These are phyloP conservation scores for Coregonus suidteri DNA, from an alignment of 2,797 vertebrate genomes.

Conservation along the genomic window DNA sequence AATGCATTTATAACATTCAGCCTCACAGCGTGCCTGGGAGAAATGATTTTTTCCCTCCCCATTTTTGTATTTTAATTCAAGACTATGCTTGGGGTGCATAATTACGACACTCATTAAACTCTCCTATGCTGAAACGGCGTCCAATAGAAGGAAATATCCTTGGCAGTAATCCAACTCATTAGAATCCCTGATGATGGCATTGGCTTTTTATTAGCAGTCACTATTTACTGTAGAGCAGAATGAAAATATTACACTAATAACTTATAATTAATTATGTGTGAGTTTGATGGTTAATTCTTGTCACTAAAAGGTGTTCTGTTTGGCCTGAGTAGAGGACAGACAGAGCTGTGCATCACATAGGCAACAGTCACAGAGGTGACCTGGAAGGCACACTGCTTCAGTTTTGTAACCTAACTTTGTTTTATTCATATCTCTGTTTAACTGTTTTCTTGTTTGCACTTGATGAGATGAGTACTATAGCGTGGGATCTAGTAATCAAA, in stretches of 20 bases:
- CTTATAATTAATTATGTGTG: constrained; percentile 51
- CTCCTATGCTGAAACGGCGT: constrained; percentile 59
- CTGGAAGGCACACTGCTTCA: constrained; percentile 42
- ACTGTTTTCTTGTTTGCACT: not conserved
- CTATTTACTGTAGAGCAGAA: constrained; percentile 66
- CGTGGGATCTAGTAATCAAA: too few species aligned
- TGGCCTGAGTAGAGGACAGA: not conserved
- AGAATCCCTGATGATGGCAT: constrained; percentile 62
- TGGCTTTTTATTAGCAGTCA: constrained; percentile 60
- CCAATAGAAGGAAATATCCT: constrained; percentile 61
- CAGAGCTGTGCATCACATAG: constrained; percentile 31
- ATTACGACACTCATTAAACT: constrained; percentile 75
- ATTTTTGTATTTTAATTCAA: constrained; percentile 46
- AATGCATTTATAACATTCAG: constrained; percentile 54
- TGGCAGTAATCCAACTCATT: constrained; percentile 74
- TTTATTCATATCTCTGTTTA: constrained; percentile 43
- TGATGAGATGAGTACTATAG: not conserved
- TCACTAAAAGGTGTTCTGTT: constrained; percentile 5
- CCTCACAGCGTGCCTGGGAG: constrained; percentile 41
- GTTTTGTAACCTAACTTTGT: constrained; percentile 54
- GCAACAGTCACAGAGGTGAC: constrained; percentile 63
- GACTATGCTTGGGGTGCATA: constrained; percentile 69
- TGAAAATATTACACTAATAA: constrained; percentile 66
- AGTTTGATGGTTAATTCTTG: constrained; percentile 66
- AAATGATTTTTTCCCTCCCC: constrained; percentile 18